Conservation (phyloP, 2,888 invertebrate species). For the Aspidiotus rigidus region DNA sequence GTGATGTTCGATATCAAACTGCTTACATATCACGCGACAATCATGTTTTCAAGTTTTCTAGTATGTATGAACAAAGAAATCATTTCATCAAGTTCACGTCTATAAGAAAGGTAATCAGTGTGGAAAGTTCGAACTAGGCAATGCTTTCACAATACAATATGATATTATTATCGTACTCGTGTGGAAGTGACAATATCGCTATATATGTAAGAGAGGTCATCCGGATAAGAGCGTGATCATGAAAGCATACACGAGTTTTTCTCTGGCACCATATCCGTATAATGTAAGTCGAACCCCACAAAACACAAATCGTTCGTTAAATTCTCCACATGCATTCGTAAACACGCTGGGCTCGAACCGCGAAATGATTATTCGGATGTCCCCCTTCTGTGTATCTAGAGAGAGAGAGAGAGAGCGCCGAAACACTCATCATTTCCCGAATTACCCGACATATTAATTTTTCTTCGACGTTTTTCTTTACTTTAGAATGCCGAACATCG, state of each 20-base stretch:
- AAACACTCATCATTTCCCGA: slow-evolving; percentile 3
- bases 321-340: not conserved
- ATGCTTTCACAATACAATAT: too few relatives aligned
- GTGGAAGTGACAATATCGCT: too few relatives aligned
- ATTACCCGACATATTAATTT: slow-evolving; percentile 12
- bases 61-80: too few relatives aligned
- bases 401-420: not conserved
- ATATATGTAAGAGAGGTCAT: too few relatives aligned
- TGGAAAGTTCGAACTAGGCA: too few relatives aligned
- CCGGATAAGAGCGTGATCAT: too few relatives aligned
- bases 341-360: not conserved
- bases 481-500: not conserved
- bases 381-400: not conserved
- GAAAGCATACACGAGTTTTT: not conserved
- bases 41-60: too few relatives aligned
- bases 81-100: too few relatives aligned
- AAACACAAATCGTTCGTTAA: slow-evolving; percentile 1
- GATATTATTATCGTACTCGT: too few relatives aligned
- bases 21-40: too few relatives aligned
- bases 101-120: too few relatives aligned
- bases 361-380: not conserved
- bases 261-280: not conserved
- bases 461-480: slow-evolving; percentile 10
- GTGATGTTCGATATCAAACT: too few relatives aligned
- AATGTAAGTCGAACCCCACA: not conserved